Evolutionary conservation across 2,113 vertebrate species (phyloP), one percentile per base, ranked within the genome.

Genomic region (Tetraodon nigroviridis): DNA sequence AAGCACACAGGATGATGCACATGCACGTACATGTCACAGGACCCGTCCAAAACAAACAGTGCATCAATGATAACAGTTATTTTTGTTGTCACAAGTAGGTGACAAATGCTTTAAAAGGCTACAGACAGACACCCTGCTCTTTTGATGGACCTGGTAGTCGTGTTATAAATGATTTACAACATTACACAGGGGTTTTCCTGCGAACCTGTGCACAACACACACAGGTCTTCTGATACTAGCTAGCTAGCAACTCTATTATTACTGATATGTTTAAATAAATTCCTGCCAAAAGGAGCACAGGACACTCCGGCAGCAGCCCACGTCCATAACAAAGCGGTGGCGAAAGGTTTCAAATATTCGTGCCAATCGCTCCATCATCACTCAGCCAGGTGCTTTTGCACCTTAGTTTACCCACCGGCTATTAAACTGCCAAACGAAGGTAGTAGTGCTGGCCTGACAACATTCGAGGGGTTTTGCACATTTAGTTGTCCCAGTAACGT

Each of bases 1-100:
- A 75, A 60, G 59, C 76, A 75, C 71, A 61, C 65, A 76, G 18
- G 20, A 48, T 48, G 59, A 58, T 48, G 63, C 71, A 77, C 79
- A 67, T 55, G 61, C 55, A 54, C 42, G 2, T 53, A 67, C 49
- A 71, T 65, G 54, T 41, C 62, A 61, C 80, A 65, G 47, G 66
- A 22, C 57, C 32, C 56, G 63, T 64, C 49, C 58, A 75, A 78
- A 71, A 79, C 58, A 64, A 27, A 79, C 56, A 58, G 17, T 15
- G 29, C 51, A 64, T 59, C 22, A 64, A 65, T 62, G 69, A 76
- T 60, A 78, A n/a, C 55, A 52, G 66, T 73, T 75, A 78, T 80
- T 82, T 55, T 71, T 5, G 32, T 54, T 59, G 67, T 64, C 32
- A 61, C 47, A 52, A 79, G 73, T 68, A 57, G 63, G 74, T 72